Percentiles rank a stretch among this genome's conserved stretches.
These are phyloP conservation scores for Acleris cristana DNA, from an alignment of 2,888 invertebrate species.

Conservation along the genomic window DNA sequence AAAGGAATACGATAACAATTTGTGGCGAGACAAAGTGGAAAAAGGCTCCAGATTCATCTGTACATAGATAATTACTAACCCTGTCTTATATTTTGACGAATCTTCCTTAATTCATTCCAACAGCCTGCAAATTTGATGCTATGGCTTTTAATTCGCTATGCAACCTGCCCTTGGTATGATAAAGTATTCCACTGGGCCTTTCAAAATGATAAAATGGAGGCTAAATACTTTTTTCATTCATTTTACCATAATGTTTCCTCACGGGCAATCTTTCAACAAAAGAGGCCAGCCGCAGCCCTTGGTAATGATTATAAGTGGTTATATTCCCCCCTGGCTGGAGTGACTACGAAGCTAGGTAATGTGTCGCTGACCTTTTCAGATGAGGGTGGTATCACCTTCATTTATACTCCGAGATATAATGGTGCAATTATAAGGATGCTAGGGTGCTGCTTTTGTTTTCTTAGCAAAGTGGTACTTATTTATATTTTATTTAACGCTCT, in stretches of 20 bases:
- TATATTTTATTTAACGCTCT: no score
- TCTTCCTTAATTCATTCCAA: not conserved
- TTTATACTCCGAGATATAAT: conserved; percentile 19
- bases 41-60: no score
- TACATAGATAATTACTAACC: no score
- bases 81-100: no score
- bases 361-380: conserved; percentile 33
- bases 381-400: conserved; percentile 27
- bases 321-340: conserved; percentile 32
- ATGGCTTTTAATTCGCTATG: conserved; percentile 25
- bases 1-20: no score
- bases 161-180: conserved; percentile 28
- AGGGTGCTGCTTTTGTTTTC: conserved; percentile 2
- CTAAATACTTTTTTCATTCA: conserved; percentile 34
- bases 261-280: conserved; percentile 37
- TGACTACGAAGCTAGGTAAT: conserved; percentile 30
- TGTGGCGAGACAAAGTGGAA: no score
- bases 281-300: conserved; percentile 25
- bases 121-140: conserved; percentile 22
- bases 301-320: conserved; percentile 37
- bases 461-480: no score
- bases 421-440: conserved; percentile 10
- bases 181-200: conserved; percentile 31
- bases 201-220: conserved; percentile 26
- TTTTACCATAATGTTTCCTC: conserved; percentile 37